Conservation (phyloP, 2,888 invertebrate genomes). For the Vesta saturnalis region DNA sequence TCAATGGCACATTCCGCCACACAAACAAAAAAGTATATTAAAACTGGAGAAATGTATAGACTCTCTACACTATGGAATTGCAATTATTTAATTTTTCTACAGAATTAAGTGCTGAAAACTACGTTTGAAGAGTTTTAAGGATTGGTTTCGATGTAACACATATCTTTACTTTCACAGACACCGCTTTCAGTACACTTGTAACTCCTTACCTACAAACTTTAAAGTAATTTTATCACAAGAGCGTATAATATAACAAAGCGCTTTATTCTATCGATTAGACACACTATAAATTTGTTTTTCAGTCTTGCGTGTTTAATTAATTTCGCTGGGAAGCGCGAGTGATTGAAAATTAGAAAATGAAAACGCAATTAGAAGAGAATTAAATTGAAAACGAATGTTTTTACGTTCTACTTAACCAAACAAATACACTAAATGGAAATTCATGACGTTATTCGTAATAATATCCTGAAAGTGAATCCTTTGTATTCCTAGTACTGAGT, state of each 20-base stretch:
- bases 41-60: background rate
- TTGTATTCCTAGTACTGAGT: slow-evolving; percentile 6
- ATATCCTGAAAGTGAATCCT: background rate
- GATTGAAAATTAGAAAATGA: slow-evolving; percentile 1
- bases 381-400: background rate
- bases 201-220: background rate
- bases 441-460: background rate
- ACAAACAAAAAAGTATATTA: no score
- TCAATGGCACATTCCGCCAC: no score
- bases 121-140: background rate
- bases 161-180: background rate
- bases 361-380: background rate
- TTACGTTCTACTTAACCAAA: background rate
- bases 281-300: background rate
- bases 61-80: background rate
- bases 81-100: background rate
- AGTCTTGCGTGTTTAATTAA: background rate
- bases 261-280: background rate
- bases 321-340: background rate
- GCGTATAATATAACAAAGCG: no score
- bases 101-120: background rate
- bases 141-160: background rate
- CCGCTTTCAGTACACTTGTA: background rate
- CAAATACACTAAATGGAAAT: background rate
- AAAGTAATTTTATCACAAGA: background rate